Evolutionary conservation across 2,888 invertebrate genomes (phyloP), one percentile per base, ranked within the genome.

Genomic region (Nymphalis c-album): DNA sequence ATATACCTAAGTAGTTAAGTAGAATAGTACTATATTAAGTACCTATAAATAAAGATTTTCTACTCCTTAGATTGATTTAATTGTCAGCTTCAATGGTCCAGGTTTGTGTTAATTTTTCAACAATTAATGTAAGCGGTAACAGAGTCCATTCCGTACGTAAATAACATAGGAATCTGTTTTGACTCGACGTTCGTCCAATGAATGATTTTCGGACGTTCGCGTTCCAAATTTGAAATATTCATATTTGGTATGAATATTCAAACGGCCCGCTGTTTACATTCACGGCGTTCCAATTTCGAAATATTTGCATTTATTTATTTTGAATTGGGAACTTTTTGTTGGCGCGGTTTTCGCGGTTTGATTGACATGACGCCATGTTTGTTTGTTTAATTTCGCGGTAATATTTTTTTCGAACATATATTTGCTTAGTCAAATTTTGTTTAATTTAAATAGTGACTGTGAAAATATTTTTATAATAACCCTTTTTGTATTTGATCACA

Each of bases 301-400:
- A 91, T 89, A 90, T 91, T 90, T 88, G 91, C 90, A 91, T 91
- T 91, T 90, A 90, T 90, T 90, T 90, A 90, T 91, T 90, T 90
- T 83, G 83, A 83, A 84, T 84, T 80, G 80, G 79, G 80, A 82
- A 83, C 82, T 83, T 83, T 85, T 83, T 75, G 75, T 84, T 79
- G 78, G 77, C 76, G 83, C 76, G 83, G 78, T 83, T 84, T 40
- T 68, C 62, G 69, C 51, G 51, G 51, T 51, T 51, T 81, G 76
- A 83, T 80, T 80, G 77, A 77, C 78, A 77, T 76, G 71, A 73
- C 61, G 77, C 76, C 76, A 76, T 78, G 77, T 80, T 81, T 80
- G 80, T 73, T 77, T 75, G 67, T 68, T 65, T 67, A 64, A 69
- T 68, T 73, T 66, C 57, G 72, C 68, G 73, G 68, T 71, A 70